Percentiles rank a stretch among this genome's conserved stretches.
These are phyloP conservation scores for Stigmatopora argus DNA, from an alignment of 2,113 vertebrate genomes.

Conservation along the genomic window DNA sequence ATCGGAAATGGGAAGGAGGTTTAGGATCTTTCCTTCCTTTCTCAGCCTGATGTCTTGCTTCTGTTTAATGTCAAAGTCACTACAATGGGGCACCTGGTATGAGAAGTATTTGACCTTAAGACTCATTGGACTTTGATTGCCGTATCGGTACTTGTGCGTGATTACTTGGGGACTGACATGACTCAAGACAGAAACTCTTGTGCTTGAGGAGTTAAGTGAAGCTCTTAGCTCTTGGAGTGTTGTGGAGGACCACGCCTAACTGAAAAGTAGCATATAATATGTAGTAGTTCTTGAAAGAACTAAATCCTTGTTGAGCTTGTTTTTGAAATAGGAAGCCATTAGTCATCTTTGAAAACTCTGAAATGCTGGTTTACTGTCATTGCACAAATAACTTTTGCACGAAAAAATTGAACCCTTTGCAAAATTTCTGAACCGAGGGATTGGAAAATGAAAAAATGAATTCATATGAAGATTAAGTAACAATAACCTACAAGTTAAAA, in stretches of 20 bases:
- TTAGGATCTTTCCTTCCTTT: slow-evolving; percentile 49
- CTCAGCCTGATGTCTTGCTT: slow-evolving; percentile 47
- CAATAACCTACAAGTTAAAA: no score
- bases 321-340: slow-evolving; percentile 12
- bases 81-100: slow-evolving; percentile 60
- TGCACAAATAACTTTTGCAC: neutral
- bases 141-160: slow-evolving; percentile 33
- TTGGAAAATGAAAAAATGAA: neutral
- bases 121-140: slow-evolving; percentile 56
- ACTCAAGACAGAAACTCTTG: slow-evolving; percentile 11
- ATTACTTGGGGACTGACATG: slow-evolving; percentile 13
- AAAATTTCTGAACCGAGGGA: neutral
- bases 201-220: neutral
- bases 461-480: neutral
- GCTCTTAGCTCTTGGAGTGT: slow-evolving; percentile 1
- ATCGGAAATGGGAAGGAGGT: slow-evolving; percentile 37
- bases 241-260: slow-evolving; percentile 12
- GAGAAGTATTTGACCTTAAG: slow-evolving; percentile 62
- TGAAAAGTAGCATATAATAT: slow-evolving; percentile 4
- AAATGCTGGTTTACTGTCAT: slow-evolving; percentile 16
- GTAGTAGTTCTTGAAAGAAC: slow-evolving; percentile 6
- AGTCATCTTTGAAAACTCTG: slow-evolving; percentile 1
- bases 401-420: neutral
- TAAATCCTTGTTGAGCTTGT: slow-evolving; percentile 6
- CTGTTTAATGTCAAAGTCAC: slow-evolving; percentile 66